Evolutionary conservation across 2,888 invertebrate genomes (phyloP).

Genomic region (Dryobotodes eremita): DNA sequence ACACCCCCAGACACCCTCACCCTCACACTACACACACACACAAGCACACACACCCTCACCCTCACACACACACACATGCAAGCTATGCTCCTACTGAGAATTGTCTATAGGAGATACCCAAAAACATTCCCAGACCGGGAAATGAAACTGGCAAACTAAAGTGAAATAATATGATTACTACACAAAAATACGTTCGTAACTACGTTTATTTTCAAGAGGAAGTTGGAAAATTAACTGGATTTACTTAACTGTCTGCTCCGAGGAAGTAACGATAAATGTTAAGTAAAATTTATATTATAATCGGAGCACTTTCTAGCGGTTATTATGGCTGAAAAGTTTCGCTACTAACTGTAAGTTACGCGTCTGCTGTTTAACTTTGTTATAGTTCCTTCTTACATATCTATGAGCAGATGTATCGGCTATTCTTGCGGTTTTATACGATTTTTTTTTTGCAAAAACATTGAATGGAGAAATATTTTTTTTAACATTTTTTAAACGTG

Average conservation of each 20-base stretch:
- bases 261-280: constrained; percentile 63
- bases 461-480: not conserved
- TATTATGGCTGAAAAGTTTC: constrained; percentile 82
- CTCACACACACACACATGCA: not conserved
- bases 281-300: constrained; percentile 68
- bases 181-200: constrained; percentile 9
- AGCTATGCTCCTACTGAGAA: not conserved
- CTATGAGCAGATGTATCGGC: constrained; percentile 18
- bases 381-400: constrained; percentile 66
- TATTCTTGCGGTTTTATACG: not conserved
- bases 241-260: constrained; percentile 48
- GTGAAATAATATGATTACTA: constrained; percentile 4
- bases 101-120: no score
- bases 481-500: no score
- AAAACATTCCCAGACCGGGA: not conserved
- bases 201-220: constrained; percentile 31
- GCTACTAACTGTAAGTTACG: constrained; percentile 71
- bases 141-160: not conserved
- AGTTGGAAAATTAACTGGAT: constrained; percentile 55
- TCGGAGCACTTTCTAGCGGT: constrained; percentile 69
- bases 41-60: not conserved
- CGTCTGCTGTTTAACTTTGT: constrained; percentile 72
- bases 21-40: not conserved
- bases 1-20: not conserved
- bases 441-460: not conserved